phyloP scores from a whole-genome alignment of 2,888 invertebrate species.

The Fragum whitleyi region DNA sequence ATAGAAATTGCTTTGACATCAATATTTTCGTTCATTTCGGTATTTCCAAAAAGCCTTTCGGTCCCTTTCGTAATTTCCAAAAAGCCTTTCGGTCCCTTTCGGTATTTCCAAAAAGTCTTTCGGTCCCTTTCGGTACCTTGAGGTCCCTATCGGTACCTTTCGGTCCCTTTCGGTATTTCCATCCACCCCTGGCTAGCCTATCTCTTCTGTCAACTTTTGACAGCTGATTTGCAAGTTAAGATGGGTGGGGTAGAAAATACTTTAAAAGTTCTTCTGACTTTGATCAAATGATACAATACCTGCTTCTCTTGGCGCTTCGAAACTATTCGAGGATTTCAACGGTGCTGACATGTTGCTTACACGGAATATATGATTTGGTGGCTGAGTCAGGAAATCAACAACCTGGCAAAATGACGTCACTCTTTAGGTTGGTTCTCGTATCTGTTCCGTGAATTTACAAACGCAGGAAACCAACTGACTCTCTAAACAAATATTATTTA shows the following conservation, averaged over 20 bases:
- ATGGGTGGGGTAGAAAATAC: constrained; percentile 3
- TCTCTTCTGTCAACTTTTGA: no score
- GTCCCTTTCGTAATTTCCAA: no score
- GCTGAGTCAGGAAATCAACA: constrained; percentile 43
- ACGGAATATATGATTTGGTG: background rate
- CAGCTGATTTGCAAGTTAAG: background rate
- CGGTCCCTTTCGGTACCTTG: no score
- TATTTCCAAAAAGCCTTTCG: no score
- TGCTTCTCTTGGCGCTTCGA: constrained; percentile 42
- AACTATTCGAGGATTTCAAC: constrained; percentile 42
- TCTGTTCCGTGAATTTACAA: background rate
- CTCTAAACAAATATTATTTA: no score
- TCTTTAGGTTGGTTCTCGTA: background rate
- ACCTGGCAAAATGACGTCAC: constrained; percentile 61
- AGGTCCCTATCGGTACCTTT: no score
- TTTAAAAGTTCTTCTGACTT: background rate
- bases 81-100: no score
- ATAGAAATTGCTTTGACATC: no score
- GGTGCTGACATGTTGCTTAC: constrained; percentile 53
- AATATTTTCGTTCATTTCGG: no score
- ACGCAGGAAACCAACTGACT: background rate
- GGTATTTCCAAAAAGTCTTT: no score
- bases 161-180: no score
- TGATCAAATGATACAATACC: constrained; percentile 23
- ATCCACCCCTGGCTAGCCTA: no score